Conservation (phyloP, 2,888 invertebrate species). For the Hydriomena furcata region DNA sequence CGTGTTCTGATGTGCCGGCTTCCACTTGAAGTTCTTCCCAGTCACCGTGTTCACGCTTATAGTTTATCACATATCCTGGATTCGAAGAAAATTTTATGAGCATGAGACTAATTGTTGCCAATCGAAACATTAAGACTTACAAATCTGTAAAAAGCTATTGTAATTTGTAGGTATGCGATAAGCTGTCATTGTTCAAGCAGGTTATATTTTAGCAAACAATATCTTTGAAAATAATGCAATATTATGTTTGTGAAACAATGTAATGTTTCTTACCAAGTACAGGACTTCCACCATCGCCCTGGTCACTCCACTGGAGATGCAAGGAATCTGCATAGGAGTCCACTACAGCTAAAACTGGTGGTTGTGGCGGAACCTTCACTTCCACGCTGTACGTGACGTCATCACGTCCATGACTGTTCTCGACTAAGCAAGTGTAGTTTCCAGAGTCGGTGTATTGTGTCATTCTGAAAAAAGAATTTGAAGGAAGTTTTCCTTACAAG, state of each 20-base stretch:
- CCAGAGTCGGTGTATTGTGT: conserved; percentile 92
- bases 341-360: conserved; percentile 91
- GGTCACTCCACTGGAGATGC: conserved; percentile 91
- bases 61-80: conserved; percentile 93
- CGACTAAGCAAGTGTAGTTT: conserved; percentile 94
- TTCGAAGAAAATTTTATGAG: too few species aligned
- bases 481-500: too few species aligned
- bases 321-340: conserved; percentile 93
- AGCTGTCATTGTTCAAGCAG: too few species aligned
- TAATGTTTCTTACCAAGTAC: conserved; percentile 77
- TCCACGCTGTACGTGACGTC: conserved; percentile 91
- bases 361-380: conserved; percentile 92
- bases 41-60: conserved; percentile 94
- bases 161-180: too few species aligned
- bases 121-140: too few species aligned
- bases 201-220: too few species aligned
- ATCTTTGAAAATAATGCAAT: background rate
- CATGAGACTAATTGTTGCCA: too few species aligned
- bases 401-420: conserved; percentile 92
- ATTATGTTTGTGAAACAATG: too few species aligned
- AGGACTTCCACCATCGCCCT: conserved; percentile 92
- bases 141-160: too few species aligned
- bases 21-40: conserved; percentile 96
- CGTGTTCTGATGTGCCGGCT: conserved; percentile 90
- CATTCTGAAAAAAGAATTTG: conserved; percentile 57